Evolutionary conservation across 2,888 invertebrate genomes (phyloP).

Genomic region (Crocallis elinguaria): DNA sequence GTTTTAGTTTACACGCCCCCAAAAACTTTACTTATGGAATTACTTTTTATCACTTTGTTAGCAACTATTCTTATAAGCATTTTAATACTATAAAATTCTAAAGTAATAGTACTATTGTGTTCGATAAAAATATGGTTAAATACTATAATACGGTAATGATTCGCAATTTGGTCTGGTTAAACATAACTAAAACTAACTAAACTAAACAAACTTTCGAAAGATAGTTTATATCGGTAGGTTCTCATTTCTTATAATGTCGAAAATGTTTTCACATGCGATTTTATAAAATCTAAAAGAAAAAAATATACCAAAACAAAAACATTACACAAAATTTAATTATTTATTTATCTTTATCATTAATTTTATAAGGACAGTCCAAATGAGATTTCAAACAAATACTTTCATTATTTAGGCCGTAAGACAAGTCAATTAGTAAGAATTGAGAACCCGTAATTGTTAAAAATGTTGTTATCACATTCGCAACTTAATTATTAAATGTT

Average conservation of each 20-base stretch:
- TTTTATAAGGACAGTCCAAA: not conserved
- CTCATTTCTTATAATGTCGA: not conserved
- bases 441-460: conserved; percentile 26
- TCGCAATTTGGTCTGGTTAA: conserved; percentile 18
- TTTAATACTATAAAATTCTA: not conserved
- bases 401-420: conserved; percentile 10
- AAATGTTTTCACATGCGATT: too few relatives aligned
- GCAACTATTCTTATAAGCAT: not conserved
- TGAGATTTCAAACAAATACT: conserved; percentile 8
- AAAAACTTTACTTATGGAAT: not conserved
- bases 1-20: not conserved
- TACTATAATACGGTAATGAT: not conserved
- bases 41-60: not conserved
- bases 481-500: conserved; percentile 36
- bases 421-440: not conserved
- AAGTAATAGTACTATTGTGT: not conserved
- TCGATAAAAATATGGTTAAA: not conserved
- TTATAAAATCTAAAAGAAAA: too few relatives aligned
- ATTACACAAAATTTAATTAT: not conserved
- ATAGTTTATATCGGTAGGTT: not conserved
- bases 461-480: conserved; percentile 23
- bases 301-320: not conserved
- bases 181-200: conserved; percentile 17
- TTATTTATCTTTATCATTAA: not conserved
- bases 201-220: conserved; percentile 1